Evolutionary conservation across 1,140 invertebrate species (phyloP).

Genomic region (Hormaphis cornu): DNA sequence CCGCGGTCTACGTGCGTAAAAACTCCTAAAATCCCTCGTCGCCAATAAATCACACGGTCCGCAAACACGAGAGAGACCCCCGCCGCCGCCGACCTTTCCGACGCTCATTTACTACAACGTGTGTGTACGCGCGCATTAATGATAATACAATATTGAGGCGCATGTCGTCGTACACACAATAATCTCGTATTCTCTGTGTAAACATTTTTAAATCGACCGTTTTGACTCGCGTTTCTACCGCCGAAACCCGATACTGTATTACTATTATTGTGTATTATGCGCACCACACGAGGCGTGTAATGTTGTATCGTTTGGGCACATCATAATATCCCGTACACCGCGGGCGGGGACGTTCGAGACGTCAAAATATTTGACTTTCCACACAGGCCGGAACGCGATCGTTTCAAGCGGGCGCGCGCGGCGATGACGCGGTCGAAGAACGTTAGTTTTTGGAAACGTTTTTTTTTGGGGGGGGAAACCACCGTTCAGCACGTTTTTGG

Average conservation of each 20-base stretch:
- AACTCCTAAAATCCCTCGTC: constrained; percentile 25
- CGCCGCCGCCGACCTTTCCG: neutral
- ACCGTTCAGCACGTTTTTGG: too few relatives aligned
- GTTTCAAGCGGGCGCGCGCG: too few relatives aligned
- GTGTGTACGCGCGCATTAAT: constrained; percentile 23
- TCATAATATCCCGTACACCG: neutral
- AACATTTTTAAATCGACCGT: constrained; percentile 32
- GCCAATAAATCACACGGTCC: constrained; percentile 32
- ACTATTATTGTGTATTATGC: too few relatives aligned
- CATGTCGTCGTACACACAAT: too few relatives aligned
- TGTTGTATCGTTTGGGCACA: neutral
- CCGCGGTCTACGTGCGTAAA: neutral
- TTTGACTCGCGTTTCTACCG: constrained; percentile 15
- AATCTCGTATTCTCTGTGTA: constrained; percentile 29
- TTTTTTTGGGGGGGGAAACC: too few relatives aligned
- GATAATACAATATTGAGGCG: too few relatives aligned
- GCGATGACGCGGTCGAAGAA: too few relatives aligned
- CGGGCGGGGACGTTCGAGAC: neutral
- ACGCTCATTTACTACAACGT: too few relatives aligned
- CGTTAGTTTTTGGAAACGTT: too few relatives aligned
- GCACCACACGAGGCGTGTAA: too few relatives aligned
- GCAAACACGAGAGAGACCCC: constrained; percentile 19
- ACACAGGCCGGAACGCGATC: too few relatives aligned
- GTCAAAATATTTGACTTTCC: constrained; percentile 1
- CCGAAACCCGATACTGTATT: constrained; percentile 16